phyloP scores from a whole-genome alignment of 2,113 vertebrate species.

The Salminus brasiliensis region DNA sequence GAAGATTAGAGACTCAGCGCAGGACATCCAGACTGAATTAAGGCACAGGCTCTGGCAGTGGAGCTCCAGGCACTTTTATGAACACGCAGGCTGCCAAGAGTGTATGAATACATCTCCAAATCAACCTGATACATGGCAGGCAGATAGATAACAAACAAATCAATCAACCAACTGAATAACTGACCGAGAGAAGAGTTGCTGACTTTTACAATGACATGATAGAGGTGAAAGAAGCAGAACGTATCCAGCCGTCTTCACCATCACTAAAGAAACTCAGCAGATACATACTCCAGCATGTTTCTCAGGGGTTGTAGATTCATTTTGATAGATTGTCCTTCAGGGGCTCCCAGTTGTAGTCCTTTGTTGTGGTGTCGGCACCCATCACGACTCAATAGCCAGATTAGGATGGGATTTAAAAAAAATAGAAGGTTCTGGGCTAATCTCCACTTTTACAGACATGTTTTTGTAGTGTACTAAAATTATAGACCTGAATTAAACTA shows the following conservation, averaged over 20 bases:
- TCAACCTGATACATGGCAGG: not conserved
- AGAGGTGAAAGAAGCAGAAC: conserved; percentile 1
- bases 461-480: too few species aligned
- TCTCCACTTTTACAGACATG: too few species aligned
- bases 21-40: conserved; percentile 19
- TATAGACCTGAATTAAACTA: too few species aligned
- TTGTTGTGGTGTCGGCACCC: too few species aligned
- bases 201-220: conserved; percentile 6
- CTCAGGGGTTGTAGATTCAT: not conserved
- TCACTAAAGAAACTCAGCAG: not conserved
- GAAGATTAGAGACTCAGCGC: not conserved
- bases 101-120: not conserved
- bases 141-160: not conserved
- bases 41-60: not conserved
- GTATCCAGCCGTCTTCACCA: not conserved
- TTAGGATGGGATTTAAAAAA: too few species aligned
- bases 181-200: not conserved
- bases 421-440: too few species aligned
- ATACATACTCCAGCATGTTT: not conserved
- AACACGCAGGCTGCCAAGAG: conserved; percentile 14
- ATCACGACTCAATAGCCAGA: too few species aligned
- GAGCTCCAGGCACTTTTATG: conserved; percentile 18
- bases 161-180: not conserved
- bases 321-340: not conserved
- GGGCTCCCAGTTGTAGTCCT: too few species aligned